Base-by-base conservation (phyloP, 1,140 invertebrate species). In the Holcopasites calliopsidis region DNA sequence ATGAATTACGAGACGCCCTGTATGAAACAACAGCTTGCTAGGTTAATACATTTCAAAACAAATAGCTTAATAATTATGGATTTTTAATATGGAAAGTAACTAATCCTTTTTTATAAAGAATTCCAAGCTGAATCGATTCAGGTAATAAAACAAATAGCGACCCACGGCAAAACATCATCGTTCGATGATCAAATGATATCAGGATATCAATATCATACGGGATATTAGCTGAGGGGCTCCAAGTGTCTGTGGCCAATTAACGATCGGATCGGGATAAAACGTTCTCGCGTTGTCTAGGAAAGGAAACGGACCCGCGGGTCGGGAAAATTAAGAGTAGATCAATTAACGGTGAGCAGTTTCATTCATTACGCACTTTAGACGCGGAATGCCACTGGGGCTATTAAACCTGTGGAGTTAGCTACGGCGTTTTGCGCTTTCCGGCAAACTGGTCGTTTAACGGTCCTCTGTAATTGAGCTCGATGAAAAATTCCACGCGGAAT, bases 311-410 rank as follows among this genome's bases (percentile, higher is more conserved):
- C 28, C 18, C 1, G 23, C 16, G 8, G 31, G n/a, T n/a, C n/a
- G 18, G 33, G 31, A 50, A 50, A 38, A 52, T 68, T 31, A 38
- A 71, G 61, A 61, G 40, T 61, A 42, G 71, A 75, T 60, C 74
- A 61, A 60, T 57, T 52, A 60, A 50, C 31, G n/a, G 10, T 18
- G 18, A 69, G 40, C 58, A 42, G 71, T 76, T 76, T 60, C 55
- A 60, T 60, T 76, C 65, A 76, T 76, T 71, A 71, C 31, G 31
- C 31, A 44, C 21, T n/a, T 71, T 49, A 58, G 55, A 71, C 42
- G 42, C 28, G 68, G 55, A 71, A 71, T 71, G 68, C 42, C 42
- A 49, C 40, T 71, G 68, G 55, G 61, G 11, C 55, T 61, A 71
- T 71, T 71, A 71, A 33, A 71, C 13, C 31, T 7, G n/a, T 18